Evolutionary conservation across 1,140 invertebrate species (phyloP).

Genomic region (Vanessa atalanta): DNA sequence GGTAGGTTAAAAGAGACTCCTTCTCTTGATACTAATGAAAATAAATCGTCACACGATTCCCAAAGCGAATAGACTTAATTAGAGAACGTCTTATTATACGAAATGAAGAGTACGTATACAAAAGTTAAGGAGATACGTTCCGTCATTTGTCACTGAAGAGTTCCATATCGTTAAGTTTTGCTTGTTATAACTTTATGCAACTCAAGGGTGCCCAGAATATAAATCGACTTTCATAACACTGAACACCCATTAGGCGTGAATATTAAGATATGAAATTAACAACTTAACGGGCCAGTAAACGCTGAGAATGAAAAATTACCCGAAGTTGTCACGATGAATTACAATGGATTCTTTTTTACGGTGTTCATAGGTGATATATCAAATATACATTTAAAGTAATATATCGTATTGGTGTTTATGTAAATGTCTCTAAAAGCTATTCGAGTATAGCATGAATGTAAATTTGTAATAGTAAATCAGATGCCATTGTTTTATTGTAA

Average conservation of each 20-base stretch:
- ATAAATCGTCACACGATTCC: constrained; percentile 1
- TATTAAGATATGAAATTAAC: constrained; percentile 25
- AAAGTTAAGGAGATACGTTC: constrained; percentile 38
- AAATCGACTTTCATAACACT: constrained; percentile 18
- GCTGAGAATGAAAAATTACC: neutral
- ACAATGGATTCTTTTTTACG: neutral
- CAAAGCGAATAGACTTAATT: constrained; percentile 19
- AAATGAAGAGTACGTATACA: constrained; percentile 16
- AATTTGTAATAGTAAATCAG: neutral
- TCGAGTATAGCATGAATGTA: neutral
- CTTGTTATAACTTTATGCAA: constrained; percentile 63
- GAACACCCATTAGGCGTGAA: constrained; percentile 26
- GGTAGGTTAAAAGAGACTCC: neutral
- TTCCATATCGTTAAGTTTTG: constrained; percentile 58
- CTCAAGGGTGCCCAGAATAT: constrained; percentile 43
- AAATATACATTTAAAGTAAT: neutral
- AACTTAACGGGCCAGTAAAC: constrained; percentile 10
- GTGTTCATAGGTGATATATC: neutral
- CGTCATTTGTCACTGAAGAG: constrained; percentile 51
- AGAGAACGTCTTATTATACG: constrained; percentile 22
- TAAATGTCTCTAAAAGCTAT: neutral
- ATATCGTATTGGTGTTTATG: neutral
- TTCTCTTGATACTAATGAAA: neutral
- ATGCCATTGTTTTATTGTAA: neutral
- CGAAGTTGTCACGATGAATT: neutral